A percentile compares a stretch with the other conserved stretches of the same genome.
phyloP scores from a whole-genome alignment of 2,113 vertebrate genomes.

The Psilopogon haemacephalus region DNA sequence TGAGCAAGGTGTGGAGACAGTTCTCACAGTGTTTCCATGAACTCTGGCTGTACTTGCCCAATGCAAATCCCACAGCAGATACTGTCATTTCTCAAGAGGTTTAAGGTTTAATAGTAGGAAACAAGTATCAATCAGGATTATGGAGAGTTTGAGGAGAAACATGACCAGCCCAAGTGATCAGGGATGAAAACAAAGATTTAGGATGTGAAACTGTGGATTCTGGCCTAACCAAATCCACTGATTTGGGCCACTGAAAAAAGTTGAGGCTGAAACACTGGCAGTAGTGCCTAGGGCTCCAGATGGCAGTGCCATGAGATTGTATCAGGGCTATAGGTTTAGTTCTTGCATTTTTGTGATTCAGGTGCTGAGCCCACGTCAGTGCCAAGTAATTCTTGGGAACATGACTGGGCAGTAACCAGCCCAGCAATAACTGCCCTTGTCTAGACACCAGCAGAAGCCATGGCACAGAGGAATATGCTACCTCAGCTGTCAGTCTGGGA shows the following conservation, averaged over 20 bases:
- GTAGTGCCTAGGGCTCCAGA: neutral
- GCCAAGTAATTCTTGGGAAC: neutral
- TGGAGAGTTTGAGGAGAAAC: neutral
- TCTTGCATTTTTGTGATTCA: constrained; percentile 19
- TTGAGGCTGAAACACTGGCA: neutral
- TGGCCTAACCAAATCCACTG: neutral
- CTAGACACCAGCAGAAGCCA: neutral
- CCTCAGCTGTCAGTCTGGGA: constrained; percentile 3
- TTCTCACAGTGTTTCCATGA: neutral
- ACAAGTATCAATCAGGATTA: neutral
- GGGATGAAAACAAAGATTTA: neutral
- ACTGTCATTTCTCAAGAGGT: neutral
- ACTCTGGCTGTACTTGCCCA: neutral
- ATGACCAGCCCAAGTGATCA: neutral
- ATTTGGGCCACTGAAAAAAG: neutral
- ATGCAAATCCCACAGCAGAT: neutral
- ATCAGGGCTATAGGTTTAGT: neutral
- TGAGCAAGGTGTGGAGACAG: neutral
- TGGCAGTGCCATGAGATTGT: neutral
- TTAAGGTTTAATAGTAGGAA: neutral
- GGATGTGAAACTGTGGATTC: neutral
- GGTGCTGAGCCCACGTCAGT: neutral
- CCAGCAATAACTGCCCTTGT: neutral
- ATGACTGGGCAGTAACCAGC: constrained; percentile 32
- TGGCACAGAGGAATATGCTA: neutral